These are phyloP conservation scores for Orchesellides sinensis DNA, from an alignment of 2,888 invertebrate genomes.

Conservation along the genomic window DNA sequence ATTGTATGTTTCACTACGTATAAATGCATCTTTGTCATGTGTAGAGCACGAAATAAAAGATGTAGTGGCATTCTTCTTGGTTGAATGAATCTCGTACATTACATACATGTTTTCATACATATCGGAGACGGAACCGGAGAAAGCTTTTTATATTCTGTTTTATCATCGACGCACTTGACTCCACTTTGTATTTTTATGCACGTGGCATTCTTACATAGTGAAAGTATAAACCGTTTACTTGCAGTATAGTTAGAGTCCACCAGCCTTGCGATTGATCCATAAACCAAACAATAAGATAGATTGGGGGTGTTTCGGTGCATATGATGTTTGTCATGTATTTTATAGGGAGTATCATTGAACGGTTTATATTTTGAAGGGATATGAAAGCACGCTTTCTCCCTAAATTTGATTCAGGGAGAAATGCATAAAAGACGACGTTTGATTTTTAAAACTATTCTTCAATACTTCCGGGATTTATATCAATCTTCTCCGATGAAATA, in stretches of 20 bases:
- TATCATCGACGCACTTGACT: slow-evolving; percentile 57
- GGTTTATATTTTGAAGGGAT: no score
- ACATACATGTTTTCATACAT: background rate
- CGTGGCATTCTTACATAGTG: background rate
- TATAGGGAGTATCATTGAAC: no score
- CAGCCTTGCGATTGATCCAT: slow-evolving; percentile 44
- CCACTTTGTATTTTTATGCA: background rate
- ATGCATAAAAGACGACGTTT: slow-evolving; percentile 30
- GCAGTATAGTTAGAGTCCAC: background rate
- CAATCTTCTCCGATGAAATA: slow-evolving; percentile 28
- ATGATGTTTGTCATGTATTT: background rate
- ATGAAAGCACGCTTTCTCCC: no score
- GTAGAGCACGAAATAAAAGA: background rate
- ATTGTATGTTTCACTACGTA: slow-evolving; percentile 1
- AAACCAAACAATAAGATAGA: slow-evolving; percentile 47
- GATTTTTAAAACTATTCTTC: slow-evolving; percentile 26
- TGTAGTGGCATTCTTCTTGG: slow-evolving; percentile 22
- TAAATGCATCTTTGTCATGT: background rate
- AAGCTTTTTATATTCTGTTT: slow-evolving; percentile 41
- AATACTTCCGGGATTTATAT: slow-evolving; percentile 44
- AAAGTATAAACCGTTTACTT: slow-evolving; percentile 1
- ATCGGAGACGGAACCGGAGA: slow-evolving; percentile 22
- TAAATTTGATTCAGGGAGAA: slow-evolving; percentile 22
- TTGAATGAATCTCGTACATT: slow-evolving; percentile 19
- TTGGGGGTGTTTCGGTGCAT: slow-evolving; percentile 11